These are phyloP conservation scores for Agrypnia vestita DNA, from an alignment of 1,140 invertebrate species.

Conservation along the genomic window DNA sequence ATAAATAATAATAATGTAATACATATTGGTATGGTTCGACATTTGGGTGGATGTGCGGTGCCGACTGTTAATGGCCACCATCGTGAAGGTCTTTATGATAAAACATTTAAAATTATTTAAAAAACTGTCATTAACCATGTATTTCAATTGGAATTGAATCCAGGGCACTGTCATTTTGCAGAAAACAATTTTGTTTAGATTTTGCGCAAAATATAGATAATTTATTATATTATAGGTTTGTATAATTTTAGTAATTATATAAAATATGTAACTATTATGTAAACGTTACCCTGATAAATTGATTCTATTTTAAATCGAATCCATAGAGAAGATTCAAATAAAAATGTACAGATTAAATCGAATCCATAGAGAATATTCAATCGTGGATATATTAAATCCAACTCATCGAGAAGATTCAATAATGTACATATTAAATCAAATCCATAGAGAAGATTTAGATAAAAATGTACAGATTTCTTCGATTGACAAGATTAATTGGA, in stretches of 20 bases:
- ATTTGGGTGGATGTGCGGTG: no score
- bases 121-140: no score
- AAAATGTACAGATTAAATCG: conserved; percentile 12
- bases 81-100: no score
- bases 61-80: no score
- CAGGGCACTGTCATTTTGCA: no score
- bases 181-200: neutral
- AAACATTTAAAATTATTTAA: no score
- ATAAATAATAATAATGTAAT: no score
- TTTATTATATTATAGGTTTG: conserved; percentile 11
- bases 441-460: conserved; percentile 19
- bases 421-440: conserved; percentile 41
- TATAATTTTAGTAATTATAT: conserved; percentile 47
- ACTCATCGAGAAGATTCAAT: conserved; percentile 16
- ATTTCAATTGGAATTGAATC: no score
- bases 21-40: no score
- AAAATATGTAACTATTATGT: conserved; percentile 56
- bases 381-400: conserved; percentile 22
- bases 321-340: conserved; percentile 23
- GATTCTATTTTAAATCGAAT: conserved; percentile 49
- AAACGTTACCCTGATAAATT: conserved; percentile 57
- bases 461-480: conserved; percentile 20
- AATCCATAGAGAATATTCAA: neutral
- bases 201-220: conserved; percentile 31
- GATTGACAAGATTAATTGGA: neutral